Percentiles rank a stretch among this genome's conserved stretches.
phyloP scores from a whole-genome alignment of 35 echinoderm and acorn worm genomes.

The Ophiothrix spiculata region DNA sequence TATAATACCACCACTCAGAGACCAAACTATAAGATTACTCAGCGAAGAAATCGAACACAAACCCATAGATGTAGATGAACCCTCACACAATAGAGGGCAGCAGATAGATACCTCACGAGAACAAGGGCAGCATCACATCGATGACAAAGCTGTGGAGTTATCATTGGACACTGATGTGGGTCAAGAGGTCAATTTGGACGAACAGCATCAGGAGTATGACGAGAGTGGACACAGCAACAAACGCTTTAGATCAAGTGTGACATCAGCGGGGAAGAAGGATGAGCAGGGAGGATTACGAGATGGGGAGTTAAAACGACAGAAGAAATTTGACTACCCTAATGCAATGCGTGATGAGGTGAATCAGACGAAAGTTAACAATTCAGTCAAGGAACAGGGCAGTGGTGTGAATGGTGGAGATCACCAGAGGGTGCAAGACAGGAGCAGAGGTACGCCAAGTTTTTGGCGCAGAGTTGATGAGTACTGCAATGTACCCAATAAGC shows the following conservation, averaged over 20 bases:
- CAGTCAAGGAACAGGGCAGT: neutral
- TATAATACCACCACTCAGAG: neutral
- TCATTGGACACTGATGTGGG: no score
- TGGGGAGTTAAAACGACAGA: neutral
- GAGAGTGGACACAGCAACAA: neutral
- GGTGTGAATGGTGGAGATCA: neutral
- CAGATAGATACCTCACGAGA: neutral
- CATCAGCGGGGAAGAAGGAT: neutral
- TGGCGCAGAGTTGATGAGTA: conserved; percentile 29
- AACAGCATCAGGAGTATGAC: neutral
- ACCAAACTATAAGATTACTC: neutral
- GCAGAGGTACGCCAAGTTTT: neutral
- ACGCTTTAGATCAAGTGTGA: no score
- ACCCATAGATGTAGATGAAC: neutral
- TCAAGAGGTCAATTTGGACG: neutral
- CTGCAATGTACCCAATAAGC: conserved; percentile 9
- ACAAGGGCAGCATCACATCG: no score
- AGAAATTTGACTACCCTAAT: neutral
- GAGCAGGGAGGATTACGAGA: neutral
- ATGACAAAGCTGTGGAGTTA: no score
- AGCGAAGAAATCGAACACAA: neutral
- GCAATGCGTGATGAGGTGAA: no score
- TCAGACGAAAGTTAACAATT: neutral
- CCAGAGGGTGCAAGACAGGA: neutral
- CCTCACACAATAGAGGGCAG: neutral